Percentiles rank a stretch among this genome's conserved stretches.
These are phyloP conservation scores for Isurus oxyrinchus DNA, from an alignment of 2,113 vertebrate species.

Conservation along the genomic window DNA sequence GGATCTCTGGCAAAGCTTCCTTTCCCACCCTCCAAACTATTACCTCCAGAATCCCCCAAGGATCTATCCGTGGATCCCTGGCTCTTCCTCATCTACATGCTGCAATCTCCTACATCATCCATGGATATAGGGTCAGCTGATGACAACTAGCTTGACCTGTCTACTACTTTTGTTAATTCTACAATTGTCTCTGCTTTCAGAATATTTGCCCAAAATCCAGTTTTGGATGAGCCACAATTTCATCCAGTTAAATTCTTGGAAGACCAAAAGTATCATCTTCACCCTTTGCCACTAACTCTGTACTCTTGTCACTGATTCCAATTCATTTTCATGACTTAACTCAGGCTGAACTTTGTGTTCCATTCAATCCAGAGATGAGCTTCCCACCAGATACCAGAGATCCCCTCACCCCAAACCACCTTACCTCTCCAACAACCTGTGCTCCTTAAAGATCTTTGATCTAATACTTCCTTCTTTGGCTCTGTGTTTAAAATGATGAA, in stretches of 20 bases:
- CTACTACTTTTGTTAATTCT: background rate
- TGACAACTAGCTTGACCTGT: background rate
- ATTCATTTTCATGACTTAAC: background rate
- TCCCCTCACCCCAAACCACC: background rate
- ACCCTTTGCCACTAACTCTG: background rate
- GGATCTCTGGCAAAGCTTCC: background rate
- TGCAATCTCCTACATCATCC: background rate
- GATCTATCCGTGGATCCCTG: background rate
- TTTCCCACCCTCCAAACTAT: background rate
- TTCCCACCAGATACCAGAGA: background rate
- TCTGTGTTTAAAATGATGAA: background rate
- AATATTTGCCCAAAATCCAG: background rate
- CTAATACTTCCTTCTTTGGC: background rate
- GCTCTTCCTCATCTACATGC: background rate
- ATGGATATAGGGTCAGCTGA: background rate
- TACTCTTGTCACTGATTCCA: background rate
- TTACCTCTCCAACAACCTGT: background rate
- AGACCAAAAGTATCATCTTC: background rate
- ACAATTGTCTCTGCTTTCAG: background rate
- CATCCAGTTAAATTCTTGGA: background rate
- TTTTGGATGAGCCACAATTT: background rate
- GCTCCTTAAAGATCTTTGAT: background rate
- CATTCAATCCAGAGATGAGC: background rate
- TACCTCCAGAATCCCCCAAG: background rate
- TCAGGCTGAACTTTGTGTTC: background rate